phyloP scores from a whole-genome alignment of 2,888 invertebrate genomes.

The Diabrotica balteata region DNA sequence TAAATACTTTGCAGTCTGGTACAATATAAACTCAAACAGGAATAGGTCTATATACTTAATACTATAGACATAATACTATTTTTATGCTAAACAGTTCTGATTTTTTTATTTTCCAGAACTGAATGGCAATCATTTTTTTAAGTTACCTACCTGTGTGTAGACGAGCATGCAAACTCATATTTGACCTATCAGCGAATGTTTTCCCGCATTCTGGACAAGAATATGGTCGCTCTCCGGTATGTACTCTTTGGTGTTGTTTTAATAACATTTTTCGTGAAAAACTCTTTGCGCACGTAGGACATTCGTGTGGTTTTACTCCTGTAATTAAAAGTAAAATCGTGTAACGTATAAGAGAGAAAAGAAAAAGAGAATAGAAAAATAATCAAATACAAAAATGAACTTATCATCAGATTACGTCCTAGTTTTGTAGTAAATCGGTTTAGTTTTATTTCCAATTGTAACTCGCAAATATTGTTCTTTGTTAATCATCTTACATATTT shows the following conservation, averaged over 20 bases:
- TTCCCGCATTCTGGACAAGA: slow-evolving; percentile 82
- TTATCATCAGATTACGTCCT: no score
- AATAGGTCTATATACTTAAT: no score
- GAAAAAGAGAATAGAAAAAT: no score
- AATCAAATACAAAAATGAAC: no score
- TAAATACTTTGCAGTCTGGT: no score
- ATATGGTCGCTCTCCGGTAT: slow-evolving; percentile 83
- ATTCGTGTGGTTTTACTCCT: slow-evolving; percentile 80
- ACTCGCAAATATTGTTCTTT: no score
- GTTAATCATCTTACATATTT: no score
- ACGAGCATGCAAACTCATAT: slow-evolving; percentile 83
- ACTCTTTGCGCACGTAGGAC: slow-evolving; percentile 79
- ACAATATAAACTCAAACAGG: no score
- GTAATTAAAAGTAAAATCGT: slow-evolving; percentile 33
- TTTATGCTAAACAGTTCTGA: not conserved
- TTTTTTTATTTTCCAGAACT: not conserved
- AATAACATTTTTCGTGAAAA: slow-evolving; percentile 85
- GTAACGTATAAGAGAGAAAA: no score
- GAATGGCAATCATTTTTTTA: not conserved
- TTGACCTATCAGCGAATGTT: slow-evolving; percentile 83
- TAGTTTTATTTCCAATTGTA: no score
- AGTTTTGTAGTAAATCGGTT: no score
- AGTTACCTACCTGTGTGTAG: slow-evolving; percentile 71
- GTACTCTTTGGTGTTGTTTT: slow-evolving; percentile 83
- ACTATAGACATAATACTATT: no score